Evolutionary conservation across 2,113 vertebrate genomes (phyloP).

Genomic region (Prietella phreatophila): DNA sequence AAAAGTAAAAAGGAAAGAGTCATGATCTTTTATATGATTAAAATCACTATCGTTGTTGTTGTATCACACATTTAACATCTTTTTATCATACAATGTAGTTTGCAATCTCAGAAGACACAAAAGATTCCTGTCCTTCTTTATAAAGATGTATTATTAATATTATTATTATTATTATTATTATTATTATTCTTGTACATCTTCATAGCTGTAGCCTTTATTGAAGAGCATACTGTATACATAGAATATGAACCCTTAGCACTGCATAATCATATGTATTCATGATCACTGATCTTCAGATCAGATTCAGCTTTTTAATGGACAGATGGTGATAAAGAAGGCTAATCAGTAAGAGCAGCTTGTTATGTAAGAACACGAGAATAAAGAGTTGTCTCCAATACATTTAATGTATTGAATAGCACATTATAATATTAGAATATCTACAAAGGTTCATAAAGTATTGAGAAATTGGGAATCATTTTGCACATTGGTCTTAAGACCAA

Average conservation of each 20-base stretch:
- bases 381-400: not conserved
- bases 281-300: not conserved
- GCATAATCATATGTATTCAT: constrained; percentile 1
- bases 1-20: not conserved
- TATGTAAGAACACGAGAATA: not conserved
- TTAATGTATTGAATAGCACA: not conserved
- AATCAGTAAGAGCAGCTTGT: not conserved
- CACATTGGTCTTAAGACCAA: not conserved
- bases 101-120: not conserved
- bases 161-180: too few relatives aligned
- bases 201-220: not conserved
- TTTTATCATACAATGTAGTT: not conserved
- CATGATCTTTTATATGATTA: not conserved
- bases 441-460: not conserved
- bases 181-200: too few relatives aligned
- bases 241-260: not conserved
- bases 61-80: not conserved
- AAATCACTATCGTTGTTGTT: not conserved
- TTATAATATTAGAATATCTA: not conserved
- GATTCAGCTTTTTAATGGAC: not conserved
- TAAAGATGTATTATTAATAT: not conserved
- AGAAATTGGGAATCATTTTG: not conserved
- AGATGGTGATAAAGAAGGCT: not conserved
- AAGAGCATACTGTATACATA: not conserved
- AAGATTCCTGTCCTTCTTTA: not conserved